phyloP scores from a whole-genome alignment of 2,113 vertebrate genomes.

The Dasyurus viverrinus region DNA sequence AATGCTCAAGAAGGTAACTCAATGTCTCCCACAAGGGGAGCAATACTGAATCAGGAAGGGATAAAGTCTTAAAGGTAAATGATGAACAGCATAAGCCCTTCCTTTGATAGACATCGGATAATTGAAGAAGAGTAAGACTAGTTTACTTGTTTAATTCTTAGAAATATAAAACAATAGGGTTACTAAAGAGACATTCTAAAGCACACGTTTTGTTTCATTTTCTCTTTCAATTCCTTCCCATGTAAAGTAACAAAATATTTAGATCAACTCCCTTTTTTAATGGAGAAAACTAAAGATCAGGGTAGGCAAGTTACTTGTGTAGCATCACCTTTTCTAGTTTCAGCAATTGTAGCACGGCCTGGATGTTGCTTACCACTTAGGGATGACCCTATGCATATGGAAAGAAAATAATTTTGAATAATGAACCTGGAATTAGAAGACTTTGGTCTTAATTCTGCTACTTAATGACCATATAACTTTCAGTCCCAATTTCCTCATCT shows the following conservation, averaged over 20 bases:
- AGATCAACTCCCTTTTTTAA: neutral
- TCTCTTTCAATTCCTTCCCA: neutral
- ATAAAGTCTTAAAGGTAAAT: neutral
- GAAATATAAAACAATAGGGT: neutral
- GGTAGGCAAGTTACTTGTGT: neutral
- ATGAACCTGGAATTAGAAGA: neutral
- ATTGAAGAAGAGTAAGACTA: neutral
- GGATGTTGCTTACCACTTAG: neutral
- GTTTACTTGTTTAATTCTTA: neutral
- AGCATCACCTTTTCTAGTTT: neutral
- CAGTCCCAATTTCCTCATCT: neutral
- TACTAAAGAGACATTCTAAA: neutral
- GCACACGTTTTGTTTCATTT: neutral
- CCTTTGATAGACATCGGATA: neutral
- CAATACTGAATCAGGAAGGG: neutral
- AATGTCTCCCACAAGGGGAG: neutral
- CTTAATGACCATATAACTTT: neutral
- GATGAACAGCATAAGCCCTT: neutral
- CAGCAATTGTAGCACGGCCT: neutral
- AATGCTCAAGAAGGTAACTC: neutral
- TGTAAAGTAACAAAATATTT: neutral
- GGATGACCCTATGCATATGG: neutral
- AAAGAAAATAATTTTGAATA: neutral
- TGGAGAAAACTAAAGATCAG: neutral
- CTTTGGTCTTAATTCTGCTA: neutral